phyloP scores from a whole-genome alignment of 35 echinoderm and acorn worm genomes.

The Hemicentrotus pulcherrimus region DNA sequence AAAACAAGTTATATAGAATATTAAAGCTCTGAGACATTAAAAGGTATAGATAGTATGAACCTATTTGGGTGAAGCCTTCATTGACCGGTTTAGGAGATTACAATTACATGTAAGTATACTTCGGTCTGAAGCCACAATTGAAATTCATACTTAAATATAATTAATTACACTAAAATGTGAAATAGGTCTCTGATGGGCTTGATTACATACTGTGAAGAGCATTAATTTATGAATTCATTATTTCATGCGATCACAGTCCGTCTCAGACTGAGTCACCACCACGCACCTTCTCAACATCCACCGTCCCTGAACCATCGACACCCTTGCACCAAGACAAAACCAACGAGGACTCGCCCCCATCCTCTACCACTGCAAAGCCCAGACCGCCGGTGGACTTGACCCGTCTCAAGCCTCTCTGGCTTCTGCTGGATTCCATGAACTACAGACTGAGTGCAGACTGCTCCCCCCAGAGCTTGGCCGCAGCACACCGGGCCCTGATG shows the following conservation, averaged over 20 bases:
- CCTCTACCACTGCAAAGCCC: not conserved
- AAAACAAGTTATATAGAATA: too few relatives aligned
- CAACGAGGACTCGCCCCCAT: not conserved
- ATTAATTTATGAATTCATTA: not conserved
- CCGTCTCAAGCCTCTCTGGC: conserved; percentile 86
- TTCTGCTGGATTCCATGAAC: conserved; percentile 87
- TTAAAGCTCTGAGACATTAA: too few relatives aligned
- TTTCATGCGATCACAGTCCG: not conserved
- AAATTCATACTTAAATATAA: too few relatives aligned
- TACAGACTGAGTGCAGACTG: conserved; percentile 66
- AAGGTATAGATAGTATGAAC: too few relatives aligned
- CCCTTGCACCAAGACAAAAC: not conserved
- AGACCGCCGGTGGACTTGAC: conserved; percentile 63
- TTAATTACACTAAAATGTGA: too few relatives aligned
- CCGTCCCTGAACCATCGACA: not conserved
- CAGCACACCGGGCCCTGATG: conserved; percentile 89
- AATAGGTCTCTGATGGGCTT: not conserved
- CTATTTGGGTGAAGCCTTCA: too few relatives aligned
- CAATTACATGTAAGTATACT: too few relatives aligned
- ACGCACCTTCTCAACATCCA: not conserved
- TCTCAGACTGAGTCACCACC: not conserved
- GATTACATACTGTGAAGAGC: not conserved
- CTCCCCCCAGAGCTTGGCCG: conserved; percentile 66
- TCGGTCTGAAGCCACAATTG: too few relatives aligned
- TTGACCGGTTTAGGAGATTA: too few relatives aligned